Evolutionary conservation across 2,113 vertebrate genomes (phyloP).

Genomic region (Rhynchomys soricoides): DNA sequence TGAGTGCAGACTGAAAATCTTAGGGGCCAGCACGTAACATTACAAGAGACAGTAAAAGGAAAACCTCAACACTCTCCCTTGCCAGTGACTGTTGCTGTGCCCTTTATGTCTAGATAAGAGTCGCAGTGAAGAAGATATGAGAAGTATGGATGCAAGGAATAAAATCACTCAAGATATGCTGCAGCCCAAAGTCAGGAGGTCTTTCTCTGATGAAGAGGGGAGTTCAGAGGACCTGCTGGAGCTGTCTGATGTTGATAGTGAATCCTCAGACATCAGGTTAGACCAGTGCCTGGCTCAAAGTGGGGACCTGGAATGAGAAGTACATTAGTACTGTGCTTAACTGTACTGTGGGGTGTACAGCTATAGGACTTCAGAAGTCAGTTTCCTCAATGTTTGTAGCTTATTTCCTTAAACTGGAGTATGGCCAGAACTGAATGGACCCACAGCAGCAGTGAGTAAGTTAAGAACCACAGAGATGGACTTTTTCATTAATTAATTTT

Average conservation of each 20-base stretch:
- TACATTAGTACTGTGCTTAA: neutral
- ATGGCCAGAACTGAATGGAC: neutral
- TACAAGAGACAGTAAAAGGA: no score
- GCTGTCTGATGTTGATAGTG: slow-evolving; percentile 96
- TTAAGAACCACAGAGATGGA: no score
- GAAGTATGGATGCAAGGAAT: slow-evolving; percentile 95
- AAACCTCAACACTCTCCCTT: neutral
- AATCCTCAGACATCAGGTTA: slow-evolving; percentile 95
- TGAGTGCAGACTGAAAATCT: no score
- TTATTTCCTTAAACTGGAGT: neutral
- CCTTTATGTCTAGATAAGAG: slow-evolving; percentile 89
- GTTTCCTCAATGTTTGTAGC: neutral
- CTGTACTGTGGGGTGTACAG: neutral
- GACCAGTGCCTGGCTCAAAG: neutral
- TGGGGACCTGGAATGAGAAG: neutral
- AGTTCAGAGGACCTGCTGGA: slow-evolving; percentile 97
- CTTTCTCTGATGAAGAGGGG: slow-evolving; percentile 96
- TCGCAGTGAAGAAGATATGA: slow-evolving; percentile 94
- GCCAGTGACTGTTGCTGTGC: neutral
- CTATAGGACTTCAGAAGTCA: neutral
- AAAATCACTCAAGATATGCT: slow-evolving; percentile 99
- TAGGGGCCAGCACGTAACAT: no score
- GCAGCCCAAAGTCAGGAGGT: slow-evolving; percentile 94
- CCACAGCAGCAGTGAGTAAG: neutral
- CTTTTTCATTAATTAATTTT: neutral